A percentile compares a stretch with the other conserved stretches of the same genome.
Conservation (phyloP, 2,888 invertebrate species). For the Leptura quadrifasciata region DNA sequence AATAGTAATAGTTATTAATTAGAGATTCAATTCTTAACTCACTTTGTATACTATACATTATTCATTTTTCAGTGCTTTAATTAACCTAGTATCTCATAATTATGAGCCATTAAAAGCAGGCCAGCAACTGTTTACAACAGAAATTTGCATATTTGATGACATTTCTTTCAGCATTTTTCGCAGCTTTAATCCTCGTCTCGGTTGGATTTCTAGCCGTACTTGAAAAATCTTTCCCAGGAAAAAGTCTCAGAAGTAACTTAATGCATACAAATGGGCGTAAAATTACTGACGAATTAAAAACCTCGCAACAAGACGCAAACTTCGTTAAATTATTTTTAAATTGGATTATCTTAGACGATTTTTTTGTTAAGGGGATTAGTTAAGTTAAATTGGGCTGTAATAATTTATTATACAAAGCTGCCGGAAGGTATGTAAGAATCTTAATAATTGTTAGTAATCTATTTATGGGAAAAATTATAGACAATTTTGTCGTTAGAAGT, state of each 20-base stretch:
- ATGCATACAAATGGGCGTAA: conserved; percentile 24
- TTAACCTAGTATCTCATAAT: conserved; percentile 1
- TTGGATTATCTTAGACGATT: background rate
- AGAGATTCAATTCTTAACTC: background rate
- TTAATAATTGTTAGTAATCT: too few species aligned
- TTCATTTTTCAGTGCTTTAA: background rate
- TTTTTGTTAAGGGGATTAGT: too few species aligned
- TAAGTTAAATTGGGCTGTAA: too few species aligned
- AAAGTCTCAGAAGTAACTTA: background rate
- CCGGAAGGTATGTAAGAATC: too few species aligned
- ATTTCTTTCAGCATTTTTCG: background rate
- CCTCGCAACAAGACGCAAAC: background rate
- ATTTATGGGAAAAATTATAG: too few species aligned
- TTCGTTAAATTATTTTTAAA: background rate
- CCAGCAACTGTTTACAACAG: background rate
- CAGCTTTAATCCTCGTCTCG: background rate
- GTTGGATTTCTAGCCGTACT: background rate
- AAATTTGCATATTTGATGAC: conserved; percentile 19
- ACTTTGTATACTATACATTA: background rate
- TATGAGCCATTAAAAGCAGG: background rate
- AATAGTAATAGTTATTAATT: too few species aligned
- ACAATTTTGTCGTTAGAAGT: too few species aligned
- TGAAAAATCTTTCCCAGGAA: background rate
- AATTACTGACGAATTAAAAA: background rate
- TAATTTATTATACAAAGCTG: too few species aligned